Evolutionary conservation across 2,113 vertebrate genomes (phyloP).

Genomic region (Larimichthys crocea): DNA sequence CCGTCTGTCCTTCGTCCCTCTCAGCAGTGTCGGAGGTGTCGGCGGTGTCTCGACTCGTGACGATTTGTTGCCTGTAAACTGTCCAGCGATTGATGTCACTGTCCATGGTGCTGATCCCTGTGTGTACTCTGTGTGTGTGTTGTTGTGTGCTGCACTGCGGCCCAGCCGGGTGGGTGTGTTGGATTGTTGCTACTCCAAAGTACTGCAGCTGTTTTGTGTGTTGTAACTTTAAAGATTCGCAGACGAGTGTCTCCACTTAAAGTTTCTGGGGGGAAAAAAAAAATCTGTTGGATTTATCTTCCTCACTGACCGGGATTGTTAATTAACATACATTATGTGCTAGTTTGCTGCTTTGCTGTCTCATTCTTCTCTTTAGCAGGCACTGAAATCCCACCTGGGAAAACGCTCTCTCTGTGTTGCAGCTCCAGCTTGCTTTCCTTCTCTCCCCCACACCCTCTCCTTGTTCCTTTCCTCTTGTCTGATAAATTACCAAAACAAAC

Average conservation of each 20-base stretch:
- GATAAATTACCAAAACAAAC: slow-evolving; percentile 60
- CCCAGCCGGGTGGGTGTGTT: background rate
- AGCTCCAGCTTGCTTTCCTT: background rate
- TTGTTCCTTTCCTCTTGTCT: slow-evolving; percentile 27
- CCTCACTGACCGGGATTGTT: slow-evolving; percentile 13
- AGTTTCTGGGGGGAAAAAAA: background rate
- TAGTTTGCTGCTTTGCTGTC: slow-evolving; percentile 27
- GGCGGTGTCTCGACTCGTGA: background rate
- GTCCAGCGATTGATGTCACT: slow-evolving; percentile 50
- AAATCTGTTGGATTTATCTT: slow-evolving; percentile 16
- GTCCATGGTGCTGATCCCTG: slow-evolving; percentile 80
- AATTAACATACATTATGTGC: slow-evolving; percentile 39
- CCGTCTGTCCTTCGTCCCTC: background rate
- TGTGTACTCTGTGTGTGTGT: background rate
- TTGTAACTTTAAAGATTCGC: background rate
- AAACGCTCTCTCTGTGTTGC: slow-evolving; percentile 36
- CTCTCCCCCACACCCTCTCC: too few relatives aligned
- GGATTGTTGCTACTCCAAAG: background rate
- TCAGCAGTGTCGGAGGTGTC: background rate
- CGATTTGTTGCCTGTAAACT: slow-evolving; percentile 5
- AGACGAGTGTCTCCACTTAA: background rate
- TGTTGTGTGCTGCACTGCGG: background rate
- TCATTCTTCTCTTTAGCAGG: background rate
- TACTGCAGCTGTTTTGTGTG: background rate
- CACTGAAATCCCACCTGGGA: slow-evolving; percentile 36